Base-by-base conservation (phyloP, 2,888 invertebrate species). In the Homarus gammarus region DNA sequence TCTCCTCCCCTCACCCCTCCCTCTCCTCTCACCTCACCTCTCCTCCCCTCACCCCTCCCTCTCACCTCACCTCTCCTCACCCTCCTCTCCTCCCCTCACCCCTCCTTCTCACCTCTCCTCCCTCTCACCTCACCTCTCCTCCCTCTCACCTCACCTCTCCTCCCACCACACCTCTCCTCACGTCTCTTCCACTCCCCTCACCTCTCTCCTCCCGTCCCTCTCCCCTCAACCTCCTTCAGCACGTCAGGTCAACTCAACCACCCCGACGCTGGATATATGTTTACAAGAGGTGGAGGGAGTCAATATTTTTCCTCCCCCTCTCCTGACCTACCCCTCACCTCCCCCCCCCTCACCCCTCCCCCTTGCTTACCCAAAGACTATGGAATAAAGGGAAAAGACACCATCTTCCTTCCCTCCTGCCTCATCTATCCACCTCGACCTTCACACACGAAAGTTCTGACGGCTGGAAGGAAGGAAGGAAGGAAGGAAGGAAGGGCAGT, bases 1-100 rank as follows among this genome's bases (percentile, higher is more conserved):
- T 51, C 31, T n/a, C n/a, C n/a, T n/a, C n/a, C n/a, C n/a, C n/a
- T n/a, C n/a, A n/a, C n/a, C 22, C 56, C 18, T n/a, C 27, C 15
- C 56, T 33, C 1, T 49, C 79, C 56, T 61, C 36, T 61, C 33
- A 12, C n/a, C n/a, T n/a, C n/a, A n/a, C 40, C 33, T 72, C 72
- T 18, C 18, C 56, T 83, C 27, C n/a, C n/a, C n/a, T 84, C 84
- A 33, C 56, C 36, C 22, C 31, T 40, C 49, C 31, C 84, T 22
- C 38, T 38, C 72, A 70, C 68, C 27, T 70, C 36, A 31, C 38
- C 51, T 64, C 70, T 27, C 44, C 51, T 6, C n/a, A n/a, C n/a
- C n/a, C n/a, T n/a, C n/a, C n/a, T n/a, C n/a, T n/a, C n/a, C n/a
- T n/a, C n/a, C n/a, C n/a, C n/a, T n/a, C n/a, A n/a, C n/a, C n/a